Conservation (phyloP, 2,888 invertebrate genomes). For the Megamerina dolium region DNA sequence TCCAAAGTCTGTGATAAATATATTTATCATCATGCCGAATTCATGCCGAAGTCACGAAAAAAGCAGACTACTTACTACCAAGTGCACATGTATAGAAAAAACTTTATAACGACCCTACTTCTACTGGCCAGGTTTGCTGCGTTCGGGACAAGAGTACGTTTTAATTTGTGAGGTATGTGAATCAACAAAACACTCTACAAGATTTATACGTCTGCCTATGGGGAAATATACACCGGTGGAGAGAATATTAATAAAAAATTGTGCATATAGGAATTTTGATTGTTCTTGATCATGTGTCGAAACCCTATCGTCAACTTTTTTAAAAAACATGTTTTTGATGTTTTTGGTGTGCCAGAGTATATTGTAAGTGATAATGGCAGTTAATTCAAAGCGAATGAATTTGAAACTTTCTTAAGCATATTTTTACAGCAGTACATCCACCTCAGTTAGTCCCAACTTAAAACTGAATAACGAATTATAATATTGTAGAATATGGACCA, state of each 20-base stretch:
- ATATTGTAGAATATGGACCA: too few relatives aligned
- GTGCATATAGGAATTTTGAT: slow-evolving; percentile 12
- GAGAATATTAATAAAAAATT: slow-evolving; percentile 9
- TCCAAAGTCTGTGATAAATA: too few relatives aligned
- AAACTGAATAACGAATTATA: too few relatives aligned
- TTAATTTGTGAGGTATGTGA: slow-evolving; percentile 1
- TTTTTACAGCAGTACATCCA: slow-evolving; percentile 12
- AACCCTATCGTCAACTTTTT: slow-evolving; percentile 3
- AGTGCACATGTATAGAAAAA: too few relatives aligned
- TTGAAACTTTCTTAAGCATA: slow-evolving; percentile 6
- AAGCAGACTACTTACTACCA: background rate
- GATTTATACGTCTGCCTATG: slow-evolving; percentile 12
- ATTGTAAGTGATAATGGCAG: slow-evolving; percentile 7
- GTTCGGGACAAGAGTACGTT: background rate
- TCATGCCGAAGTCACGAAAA: background rate
- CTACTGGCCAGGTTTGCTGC: too few relatives aligned
- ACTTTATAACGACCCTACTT: too few relatives aligned
- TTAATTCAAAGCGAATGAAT: slow-evolving; percentile 11
- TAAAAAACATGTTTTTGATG: slow-evolving; percentile 19
- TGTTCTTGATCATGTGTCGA: slow-evolving; percentile 10
- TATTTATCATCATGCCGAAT: too few relatives aligned
- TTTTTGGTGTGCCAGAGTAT: slow-evolving; percentile 24
- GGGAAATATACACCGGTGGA: background rate
- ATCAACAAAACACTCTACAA: slow-evolving; percentile 1
- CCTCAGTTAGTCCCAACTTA: too few relatives aligned